phyloP scores from a whole-genome alignment of 2,113 vertebrate species.

The Lates calcarifer region DNA sequence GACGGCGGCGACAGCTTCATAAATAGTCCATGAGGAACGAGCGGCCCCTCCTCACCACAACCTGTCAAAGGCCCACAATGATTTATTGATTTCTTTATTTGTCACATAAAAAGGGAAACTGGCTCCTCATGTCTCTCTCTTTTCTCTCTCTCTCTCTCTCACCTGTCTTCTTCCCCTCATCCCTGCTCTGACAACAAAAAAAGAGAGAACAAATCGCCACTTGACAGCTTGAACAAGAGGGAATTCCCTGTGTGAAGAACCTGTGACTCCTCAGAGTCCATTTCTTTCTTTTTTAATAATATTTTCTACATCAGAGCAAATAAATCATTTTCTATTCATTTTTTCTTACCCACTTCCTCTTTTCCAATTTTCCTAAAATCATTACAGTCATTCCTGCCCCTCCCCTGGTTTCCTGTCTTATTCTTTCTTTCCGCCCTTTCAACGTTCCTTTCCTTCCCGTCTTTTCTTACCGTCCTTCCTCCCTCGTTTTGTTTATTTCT shows the following conservation, averaged over 20 bases:
- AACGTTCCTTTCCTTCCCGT: no score
- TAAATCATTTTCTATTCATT: no score
- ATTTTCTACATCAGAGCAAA: no score
- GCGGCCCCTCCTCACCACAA: constrained; percentile 69
- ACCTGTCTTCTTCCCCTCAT: neutral
- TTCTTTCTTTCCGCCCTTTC: no score
- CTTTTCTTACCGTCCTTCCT: neutral
- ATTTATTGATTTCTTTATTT: constrained; percentile 88
- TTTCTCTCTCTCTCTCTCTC: constrained; percentile 23
- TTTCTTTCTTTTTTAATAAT: neutral
- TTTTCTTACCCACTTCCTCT: no score
- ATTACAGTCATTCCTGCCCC: no score
- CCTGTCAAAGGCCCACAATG: constrained; percentile 81
- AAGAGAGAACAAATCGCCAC: constrained; percentile 53
- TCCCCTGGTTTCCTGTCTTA: no score
- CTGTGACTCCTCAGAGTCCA: neutral
- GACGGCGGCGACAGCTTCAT: constrained; percentile 81
- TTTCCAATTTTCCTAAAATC: no score
- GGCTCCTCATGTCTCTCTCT: constrained; percentile 38
- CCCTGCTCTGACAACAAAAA: constrained; percentile 15
- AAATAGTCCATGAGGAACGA: constrained; percentile 84
- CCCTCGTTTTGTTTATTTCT: neutral
- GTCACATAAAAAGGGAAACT: constrained; percentile 81
- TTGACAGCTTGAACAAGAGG: constrained; percentile 52
- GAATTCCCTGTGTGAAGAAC: constrained; percentile 10